These are phyloP conservation scores for Antedon mediterranea DNA, from an alignment of 53 echinoderm and acorn worm genomes.

Conservation along the genomic window DNA sequence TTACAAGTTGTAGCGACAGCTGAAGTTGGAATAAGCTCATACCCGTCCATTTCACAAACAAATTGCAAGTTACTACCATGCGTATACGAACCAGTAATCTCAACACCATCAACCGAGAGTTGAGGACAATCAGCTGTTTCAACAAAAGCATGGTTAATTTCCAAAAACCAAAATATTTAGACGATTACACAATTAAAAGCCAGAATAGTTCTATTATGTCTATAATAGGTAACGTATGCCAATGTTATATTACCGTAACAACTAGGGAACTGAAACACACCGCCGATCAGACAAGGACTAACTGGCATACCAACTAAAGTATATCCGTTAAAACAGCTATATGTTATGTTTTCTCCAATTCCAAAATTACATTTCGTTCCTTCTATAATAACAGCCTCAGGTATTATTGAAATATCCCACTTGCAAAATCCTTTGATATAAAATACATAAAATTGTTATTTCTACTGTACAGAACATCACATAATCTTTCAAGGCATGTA, in stretches of 20 bases:
- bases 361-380: neutral
- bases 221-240: too few species aligned
- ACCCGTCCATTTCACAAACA: neutral
- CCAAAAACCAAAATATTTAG: too few species aligned
- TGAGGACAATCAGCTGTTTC: neutral
- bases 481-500: too few species aligned
- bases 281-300: neutral
- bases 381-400: neutral
- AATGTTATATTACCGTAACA: neutral
- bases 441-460: too few species aligned
- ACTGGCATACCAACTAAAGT: neutral
- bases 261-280: neutral
- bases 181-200: too few species aligned
- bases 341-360: neutral
- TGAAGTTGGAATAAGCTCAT: neutral
- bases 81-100: neutral
- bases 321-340: neutral
- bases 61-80: neutral
- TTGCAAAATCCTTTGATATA: neutral
- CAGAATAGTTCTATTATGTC: too few species aligned
- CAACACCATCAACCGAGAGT: neutral
- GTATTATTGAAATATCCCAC: neutral
- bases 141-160: too few species aligned
- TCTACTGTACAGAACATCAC: too few species aligned
- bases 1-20: neutral